Conservation (phyloP, 2,888 invertebrate species). For the Polyploca ridens region DNA sequence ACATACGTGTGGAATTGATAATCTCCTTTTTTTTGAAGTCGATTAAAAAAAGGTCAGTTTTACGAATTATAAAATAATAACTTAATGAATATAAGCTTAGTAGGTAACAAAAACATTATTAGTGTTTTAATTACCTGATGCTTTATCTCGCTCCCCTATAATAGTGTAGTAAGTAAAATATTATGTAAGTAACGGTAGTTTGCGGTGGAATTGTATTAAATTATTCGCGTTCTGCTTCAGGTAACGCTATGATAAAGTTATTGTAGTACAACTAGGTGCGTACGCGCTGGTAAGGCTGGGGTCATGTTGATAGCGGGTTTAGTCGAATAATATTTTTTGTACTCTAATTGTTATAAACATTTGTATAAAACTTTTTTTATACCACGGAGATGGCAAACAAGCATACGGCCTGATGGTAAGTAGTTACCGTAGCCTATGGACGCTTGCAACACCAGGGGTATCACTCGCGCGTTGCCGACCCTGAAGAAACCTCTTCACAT, state of each 20-base stretch:
- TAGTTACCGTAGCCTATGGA: no score
- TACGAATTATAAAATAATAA: no score
- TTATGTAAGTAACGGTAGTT: constrained; percentile 33
- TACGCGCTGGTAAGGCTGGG: constrained; percentile 16
- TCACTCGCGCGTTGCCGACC: no score
- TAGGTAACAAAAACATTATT: not conserved
- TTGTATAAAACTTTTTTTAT: no score
- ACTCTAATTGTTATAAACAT: not conserved
- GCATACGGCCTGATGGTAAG: no score
- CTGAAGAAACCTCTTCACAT: no score
- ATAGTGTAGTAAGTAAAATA: constrained; percentile 32
- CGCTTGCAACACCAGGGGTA: no score
- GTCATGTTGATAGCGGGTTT: not conserved
- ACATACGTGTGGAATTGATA: no score
- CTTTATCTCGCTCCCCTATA: not conserved
- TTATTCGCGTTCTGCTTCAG: constrained; percentile 30
- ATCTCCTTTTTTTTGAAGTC: no score
- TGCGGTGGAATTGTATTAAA: constrained; percentile 26
- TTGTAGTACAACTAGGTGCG: constrained; percentile 30
- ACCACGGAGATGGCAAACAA: no score
- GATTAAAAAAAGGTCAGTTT: no score
- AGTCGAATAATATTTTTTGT: not conserved
- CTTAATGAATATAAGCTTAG: not conserved
- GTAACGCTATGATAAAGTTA: constrained; percentile 39
- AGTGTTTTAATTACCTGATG: constrained; percentile 7